A percentile compares a stretch with the other conserved stretches of the same genome.
Evolutionary conservation across 1,140 invertebrate genomes (phyloP).

Genomic region (Aphelenchoides avenae): DNA sequence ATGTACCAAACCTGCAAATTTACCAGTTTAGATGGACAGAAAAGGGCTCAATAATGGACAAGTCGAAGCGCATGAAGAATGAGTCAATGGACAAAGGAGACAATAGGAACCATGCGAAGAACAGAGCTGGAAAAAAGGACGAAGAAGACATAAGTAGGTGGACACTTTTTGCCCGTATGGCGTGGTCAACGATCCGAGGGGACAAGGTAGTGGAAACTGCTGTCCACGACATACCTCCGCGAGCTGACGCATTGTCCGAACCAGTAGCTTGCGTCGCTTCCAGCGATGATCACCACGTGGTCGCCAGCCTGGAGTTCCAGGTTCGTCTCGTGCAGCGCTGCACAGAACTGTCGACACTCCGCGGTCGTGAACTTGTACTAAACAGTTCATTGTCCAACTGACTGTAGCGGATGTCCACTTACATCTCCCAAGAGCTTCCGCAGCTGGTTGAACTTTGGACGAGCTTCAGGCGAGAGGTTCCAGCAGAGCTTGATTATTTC

Average conservation of each 20-base stretch:
- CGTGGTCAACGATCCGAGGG: slow-evolving; percentile 5
- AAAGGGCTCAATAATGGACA: too few species aligned
- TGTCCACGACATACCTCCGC: too few species aligned
- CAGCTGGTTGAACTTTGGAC: slow-evolving; percentile 38
- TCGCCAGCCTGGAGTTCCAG: slow-evolving; percentile 19
- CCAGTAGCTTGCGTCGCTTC: slow-evolving; percentile 22
- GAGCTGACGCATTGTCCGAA: slow-evolving; percentile 16
- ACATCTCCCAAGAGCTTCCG: slow-evolving; percentile 35
- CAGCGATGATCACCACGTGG: slow-evolving; percentile 27
- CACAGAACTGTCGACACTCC: slow-evolving; percentile 23
- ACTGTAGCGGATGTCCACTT: not conserved
- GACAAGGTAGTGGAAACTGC: slow-evolving; percentile 1
- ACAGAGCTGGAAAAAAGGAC: too few species aligned
- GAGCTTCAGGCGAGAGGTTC: slow-evolving; percentile 24
- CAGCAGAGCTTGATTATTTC: slow-evolving; percentile 44
- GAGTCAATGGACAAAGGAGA: too few species aligned
- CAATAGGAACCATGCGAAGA: too few species aligned
- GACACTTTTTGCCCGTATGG: slow-evolving; percentile 11
- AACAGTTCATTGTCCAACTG: slow-evolving; percentile 8
- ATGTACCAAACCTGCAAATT: too few species aligned
- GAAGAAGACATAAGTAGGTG: too few species aligned
- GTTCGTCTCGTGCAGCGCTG: slow-evolving; percentile 1
- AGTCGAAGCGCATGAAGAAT: too few species aligned
- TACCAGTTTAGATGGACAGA: too few species aligned
- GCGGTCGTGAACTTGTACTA: slow-evolving; percentile 42